Base-by-base conservation (phyloP, 2,797 vertebrate genomes). In the Eulemur mongoz region DNA sequence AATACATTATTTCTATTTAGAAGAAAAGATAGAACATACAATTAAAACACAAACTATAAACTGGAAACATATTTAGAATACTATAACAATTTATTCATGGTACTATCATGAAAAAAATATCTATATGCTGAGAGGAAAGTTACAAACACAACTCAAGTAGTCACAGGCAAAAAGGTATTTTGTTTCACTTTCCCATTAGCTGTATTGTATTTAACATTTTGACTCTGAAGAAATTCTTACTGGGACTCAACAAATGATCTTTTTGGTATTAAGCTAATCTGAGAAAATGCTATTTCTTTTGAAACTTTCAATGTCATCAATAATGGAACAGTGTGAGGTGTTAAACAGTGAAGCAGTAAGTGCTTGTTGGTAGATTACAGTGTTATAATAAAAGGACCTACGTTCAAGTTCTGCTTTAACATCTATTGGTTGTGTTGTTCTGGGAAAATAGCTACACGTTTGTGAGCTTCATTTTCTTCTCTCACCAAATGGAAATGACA, bases 391-490 rank as follows among this genome's bases (percentile, higher is more conserved):
- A 85, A 95, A 78, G 59, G 22, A 54, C 40, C 22, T n/a, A 17
- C 4, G 12, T 81, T 85, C 6, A 89, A 80, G 43, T 84, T 96
- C 27, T 59, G 7, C 25, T 11, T 69, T 90, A 80, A 67, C 5
- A 92, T 43, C 5, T 43, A 45, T 61, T 81, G n/a, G 12, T 5
- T 59, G 7, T 32, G 10, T 50, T 72, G 13, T 79, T 7, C 32
- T 70, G 4, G 30, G 23, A 48, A 94, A 92, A 73, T 30, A 70
- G 57, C 8, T 45, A 27, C 43, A 81, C 2, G 57, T 70, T 65
- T 91, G 89, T 92, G 27, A 97, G 40, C 11, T 63, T 86, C 9
- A 63, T 48, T 94, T 91, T 83, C 32, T 89, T 70, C n/a, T 57
- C 54, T 25, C 54, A 1, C 40, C 82, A 97, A 96, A 83, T 50